Evolutionary conservation across 2,113 vertebrate species (phyloP), one percentile per base, ranked within the genome.

Genomic region (Naja naja): DNA sequence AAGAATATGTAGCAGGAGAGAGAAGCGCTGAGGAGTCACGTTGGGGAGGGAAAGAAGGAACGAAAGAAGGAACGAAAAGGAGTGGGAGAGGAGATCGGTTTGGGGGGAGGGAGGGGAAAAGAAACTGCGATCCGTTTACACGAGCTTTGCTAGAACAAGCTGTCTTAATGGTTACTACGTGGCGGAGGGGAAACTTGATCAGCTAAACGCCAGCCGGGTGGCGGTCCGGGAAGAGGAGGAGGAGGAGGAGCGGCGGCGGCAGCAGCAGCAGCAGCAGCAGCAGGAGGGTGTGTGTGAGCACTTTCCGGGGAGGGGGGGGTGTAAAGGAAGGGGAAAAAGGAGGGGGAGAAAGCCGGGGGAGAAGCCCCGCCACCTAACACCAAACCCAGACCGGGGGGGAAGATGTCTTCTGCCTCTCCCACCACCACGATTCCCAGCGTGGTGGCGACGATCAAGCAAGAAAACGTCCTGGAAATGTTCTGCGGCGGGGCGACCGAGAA

Each of bases 401-500:
- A 98, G 97, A 99, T 99, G 99, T 99, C 99, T 98, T 99, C 99
- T 98, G 98, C 98, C 97, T 99, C 99, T 98, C 98, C 99, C 97
- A 97, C 98, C 96, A 98, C 98, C 98, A 98, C 98, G 98, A 98
- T 98, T 96, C 98, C 98, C 97, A 98, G 97, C 98, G 95, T 97
- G 93, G 98, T 98, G 96, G 98, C 98, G 98, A 98, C 98, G 98
- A 99, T 99, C 98, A 99, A 99, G 98, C 99, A 98, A 97, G 99
- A 99, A 98, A 98, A 98, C 98, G 98, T 98, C 97, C 98, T 98
- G 98, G 98, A 98, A 97, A 98, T 98, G 96, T 96, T 97, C 95
- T 97, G 97, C 56, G 25, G 39, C 20, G 96, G 96, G 94, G 95
- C 96, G 91, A 45, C 55, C 56, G 89, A 94, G 94, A 91, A 87